phyloP scores from a whole-genome alignment of 1,140 invertebrate species.

The Neodiprion pinetum region DNA sequence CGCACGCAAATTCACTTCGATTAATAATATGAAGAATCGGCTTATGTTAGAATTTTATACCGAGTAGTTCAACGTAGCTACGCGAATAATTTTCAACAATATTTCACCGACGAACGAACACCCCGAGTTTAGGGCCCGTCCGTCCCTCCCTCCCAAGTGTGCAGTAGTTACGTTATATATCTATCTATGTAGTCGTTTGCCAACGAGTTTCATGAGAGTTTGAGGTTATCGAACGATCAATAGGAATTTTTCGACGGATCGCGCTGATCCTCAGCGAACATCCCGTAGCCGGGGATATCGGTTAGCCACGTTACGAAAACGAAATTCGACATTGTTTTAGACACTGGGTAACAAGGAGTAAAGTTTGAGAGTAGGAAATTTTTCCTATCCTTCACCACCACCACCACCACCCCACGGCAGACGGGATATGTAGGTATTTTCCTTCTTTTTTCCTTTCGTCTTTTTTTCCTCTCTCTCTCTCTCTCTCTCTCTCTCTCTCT shows the following conservation, averaged over 20 bases:
- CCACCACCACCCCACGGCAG: too few species aligned
- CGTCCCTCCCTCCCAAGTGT: not conserved
- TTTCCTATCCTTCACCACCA: too few species aligned
- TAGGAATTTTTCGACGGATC: slow-evolving; percentile 11
- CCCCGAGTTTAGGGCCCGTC: not conserved
- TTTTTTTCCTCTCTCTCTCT: slow-evolving; percentile 28
- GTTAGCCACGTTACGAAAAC: slow-evolving; percentile 8
- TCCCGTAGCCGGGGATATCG: slow-evolving; percentile 7
- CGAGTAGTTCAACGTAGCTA: too few species aligned
- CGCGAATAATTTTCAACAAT: not conserved
- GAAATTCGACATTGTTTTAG: not conserved
- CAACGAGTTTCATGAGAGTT: slow-evolving; percentile 6
- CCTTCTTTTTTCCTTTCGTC: slow-evolving; percentile 22
- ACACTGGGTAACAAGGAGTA: not conserved
- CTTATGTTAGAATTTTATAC: too few species aligned
- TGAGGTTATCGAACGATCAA: slow-evolving; percentile 13
- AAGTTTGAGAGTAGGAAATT: too few species aligned
- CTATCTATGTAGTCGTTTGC: not conserved
- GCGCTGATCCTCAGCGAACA: not conserved
- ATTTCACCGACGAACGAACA: not conserved
- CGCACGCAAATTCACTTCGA: too few species aligned
- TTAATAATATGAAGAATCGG: too few species aligned
- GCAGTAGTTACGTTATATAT: not conserved
- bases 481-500: slow-evolving; percentile 23
- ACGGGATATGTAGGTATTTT: slow-evolving; percentile 26